Conservation (phyloP, 2,797 vertebrate genomes). For the Peromyscus melanophrys region DNA sequence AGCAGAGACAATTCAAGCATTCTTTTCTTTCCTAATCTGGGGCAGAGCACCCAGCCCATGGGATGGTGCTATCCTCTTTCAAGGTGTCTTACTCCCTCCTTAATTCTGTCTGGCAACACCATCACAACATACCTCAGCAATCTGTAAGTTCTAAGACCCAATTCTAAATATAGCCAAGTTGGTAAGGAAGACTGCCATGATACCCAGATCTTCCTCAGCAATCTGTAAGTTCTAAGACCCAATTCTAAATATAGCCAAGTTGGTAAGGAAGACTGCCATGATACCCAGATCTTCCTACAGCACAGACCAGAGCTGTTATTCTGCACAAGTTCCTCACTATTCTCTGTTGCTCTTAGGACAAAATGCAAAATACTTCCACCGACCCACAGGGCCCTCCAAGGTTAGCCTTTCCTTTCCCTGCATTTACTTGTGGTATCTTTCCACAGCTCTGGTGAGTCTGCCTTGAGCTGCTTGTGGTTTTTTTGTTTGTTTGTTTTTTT, state of each 20-base stretch:
- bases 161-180: not conserved
- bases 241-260: not conserved
- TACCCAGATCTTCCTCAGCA: not conserved
- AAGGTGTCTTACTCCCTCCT: not conserved
- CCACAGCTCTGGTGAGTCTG: not conserved
- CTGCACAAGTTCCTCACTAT: not conserved
- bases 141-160: not conserved
- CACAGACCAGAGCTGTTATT: not conserved
- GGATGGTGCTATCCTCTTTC: not conserved
- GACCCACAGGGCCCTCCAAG: not conserved
- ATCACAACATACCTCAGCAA: not conserved
- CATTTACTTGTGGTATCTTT: not conserved
- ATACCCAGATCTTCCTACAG: slow-evolving; percentile 5
- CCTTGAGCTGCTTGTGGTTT: not conserved
- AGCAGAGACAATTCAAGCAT: not conserved
- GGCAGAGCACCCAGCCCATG: not conserved
- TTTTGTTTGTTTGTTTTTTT: too few species aligned
- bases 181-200: not conserved
- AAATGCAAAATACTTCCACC: not conserved
- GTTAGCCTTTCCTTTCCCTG: not conserved
- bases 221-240: not conserved
- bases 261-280: not conserved
- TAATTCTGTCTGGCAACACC: not conserved
- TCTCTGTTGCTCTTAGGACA: not conserved
- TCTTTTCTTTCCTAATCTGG: not conserved